Conservation (phyloP, 2,888 invertebrate species). For the Cryptophagus acutangulus region DNA sequence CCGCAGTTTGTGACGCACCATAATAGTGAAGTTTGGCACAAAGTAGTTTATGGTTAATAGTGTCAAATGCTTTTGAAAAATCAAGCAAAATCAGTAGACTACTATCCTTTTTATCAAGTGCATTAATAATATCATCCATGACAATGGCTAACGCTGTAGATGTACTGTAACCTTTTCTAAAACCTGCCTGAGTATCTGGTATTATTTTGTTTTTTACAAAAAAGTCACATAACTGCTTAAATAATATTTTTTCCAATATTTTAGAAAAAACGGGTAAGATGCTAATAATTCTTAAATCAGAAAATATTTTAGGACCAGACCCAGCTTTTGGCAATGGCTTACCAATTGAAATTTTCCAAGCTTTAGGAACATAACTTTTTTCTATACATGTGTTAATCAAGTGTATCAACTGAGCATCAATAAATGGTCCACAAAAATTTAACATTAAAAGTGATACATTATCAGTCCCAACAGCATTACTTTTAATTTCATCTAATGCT, state of each 20-base stretch:
- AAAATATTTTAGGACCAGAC: conserved; percentile 6
- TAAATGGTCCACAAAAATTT: conserved; percentile 8
- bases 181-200: conserved; percentile 2
- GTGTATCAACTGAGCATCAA: conserved; percentile 7
- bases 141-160: neutral
- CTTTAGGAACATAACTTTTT: conserved; percentile 7
- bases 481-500: neutral
- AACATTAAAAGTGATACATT: conserved; percentile 4
- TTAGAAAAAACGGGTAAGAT: conserved; percentile 9
- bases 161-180: conserved; percentile 1
- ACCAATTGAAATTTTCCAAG: conserved; percentile 8
- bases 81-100: conserved; percentile 5
- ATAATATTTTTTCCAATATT: conserved; percentile 6
- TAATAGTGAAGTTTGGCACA: conserved; percentile 7
- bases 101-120: neutral
- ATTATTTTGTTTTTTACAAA: neutral
- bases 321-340: conserved; percentile 8
- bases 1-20: neutral
- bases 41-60: conserved; percentile 4
- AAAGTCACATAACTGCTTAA: conserved; percentile 1
- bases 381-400: conserved; percentile 6
- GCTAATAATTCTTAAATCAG: conserved; percentile 11
- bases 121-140: neutral
- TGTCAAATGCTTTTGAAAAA: conserved; percentile 5
- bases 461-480: conserved; percentile 1